Evolutionary conservation across 2,797 vertebrate species (phyloP), one percentile per base, ranked within the genome.

Genomic region (Eulemur albifrons): DNA sequence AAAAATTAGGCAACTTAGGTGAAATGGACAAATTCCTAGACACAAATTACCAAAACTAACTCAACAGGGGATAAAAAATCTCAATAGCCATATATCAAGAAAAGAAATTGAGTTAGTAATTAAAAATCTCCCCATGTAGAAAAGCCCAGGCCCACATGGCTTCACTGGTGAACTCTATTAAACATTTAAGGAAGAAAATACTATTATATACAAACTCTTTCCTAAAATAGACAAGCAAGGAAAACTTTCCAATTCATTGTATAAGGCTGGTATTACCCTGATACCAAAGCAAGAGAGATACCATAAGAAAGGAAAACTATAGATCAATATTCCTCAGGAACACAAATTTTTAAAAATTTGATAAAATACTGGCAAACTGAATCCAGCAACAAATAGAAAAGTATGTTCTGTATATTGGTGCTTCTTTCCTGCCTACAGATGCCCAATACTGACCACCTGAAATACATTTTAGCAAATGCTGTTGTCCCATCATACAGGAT

Each of bases 211-310:
- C 32, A 77, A 80, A 50, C 40, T 70, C 40, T 21, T 38, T 79
- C 45, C 72, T 30, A 84, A 96, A 93, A 72, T 20, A 90, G 23
- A 50, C 12, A 88, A 57, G 88, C 69, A 43, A 10, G 50, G n/a
- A 65, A 57, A 17, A 48, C 11, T 84, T 50, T 27, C 10, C 59
- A 69, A 7, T 48, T 67, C 48, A 69, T 30, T 69, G 23, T 25
- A 57, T 43, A 63, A 90, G 14, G 40, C 4, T 75, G 25, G 4
- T 10, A 20, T 59, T 59, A 38, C 40, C 52, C 59, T 35, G 12
- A 45, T 23, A 65, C 20, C 27, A 72, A 65, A 59, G 40, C 38
- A 84, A 83, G 21, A 81, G 15, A 35, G 54, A 54, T 5, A 57
- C 35, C 65, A 48, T 11, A 63, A 85, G 30, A 70, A 79, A 76